Evolutionary conservation across 1,140 invertebrate species (phyloP), one percentile per base, ranked within the genome.

Genomic region (Drosophila simulans): DNA sequence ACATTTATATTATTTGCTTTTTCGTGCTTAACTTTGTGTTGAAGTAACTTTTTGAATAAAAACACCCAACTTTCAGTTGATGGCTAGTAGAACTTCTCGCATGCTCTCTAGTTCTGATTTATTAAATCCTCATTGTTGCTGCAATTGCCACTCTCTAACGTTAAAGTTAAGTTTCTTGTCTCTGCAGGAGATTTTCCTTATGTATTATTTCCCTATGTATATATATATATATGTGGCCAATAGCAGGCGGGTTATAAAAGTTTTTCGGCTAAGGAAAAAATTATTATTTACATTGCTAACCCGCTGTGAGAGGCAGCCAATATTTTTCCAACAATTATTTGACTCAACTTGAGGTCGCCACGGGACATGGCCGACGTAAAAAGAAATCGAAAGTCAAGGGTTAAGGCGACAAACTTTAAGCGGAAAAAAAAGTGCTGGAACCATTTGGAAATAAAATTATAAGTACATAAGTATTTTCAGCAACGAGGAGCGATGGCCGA

Each of bases 351-450:
- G 34, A 17, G n/a, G n/a, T 54, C 35, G 45, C 35, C 27, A 1
- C 3, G 56, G 63, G 22, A 20, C 15, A 46, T 7, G 8, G 13
- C 13, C 2, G 2, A n/a, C 37, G 20, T 22, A 13, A 12, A 39
- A 39, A 39, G 5, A 39, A 39, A 2, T 2, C 0, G 3, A 35
- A 35, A 66, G 65, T 66, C 60, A 66, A 69, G 62, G 65, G 65
- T 68, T 69, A 68, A 35, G 39, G 62, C 62, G 40, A 46, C 62
- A 69, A 66, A 69, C 60, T 69, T 66, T 66, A 31, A 22, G 12
- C 20, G 46, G 17, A 37, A 25, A 58, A 58, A 22, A 64, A 43
- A 25, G 13, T 20, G 20, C n/a, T 4, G 4, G 10, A 4, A 17
- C 17, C 39, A 22, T 35, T 43, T 53, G 2, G 31, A 68, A 68